Conservation (phyloP, 2,113 vertebrate genomes). For the Eubucco bourcierii region DNA sequence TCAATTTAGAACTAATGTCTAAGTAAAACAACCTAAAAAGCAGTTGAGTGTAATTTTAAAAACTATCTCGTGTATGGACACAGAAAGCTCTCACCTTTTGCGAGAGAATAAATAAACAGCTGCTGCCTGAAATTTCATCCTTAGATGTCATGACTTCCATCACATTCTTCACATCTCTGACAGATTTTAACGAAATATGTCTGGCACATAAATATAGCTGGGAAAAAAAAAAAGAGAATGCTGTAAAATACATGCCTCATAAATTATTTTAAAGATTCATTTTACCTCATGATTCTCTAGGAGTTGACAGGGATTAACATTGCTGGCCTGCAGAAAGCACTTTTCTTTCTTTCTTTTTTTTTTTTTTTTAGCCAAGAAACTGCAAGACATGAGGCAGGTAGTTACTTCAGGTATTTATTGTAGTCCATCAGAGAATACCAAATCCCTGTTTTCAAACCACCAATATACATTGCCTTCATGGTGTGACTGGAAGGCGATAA, state of each 20-base stretch:
- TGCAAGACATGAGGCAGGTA: background rate
- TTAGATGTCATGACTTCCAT: background rate
- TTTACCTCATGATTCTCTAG: constrained; percentile 4
- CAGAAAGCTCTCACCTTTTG: background rate
- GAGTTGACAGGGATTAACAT: constrained; percentile 13
- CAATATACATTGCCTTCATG: constrained; percentile 22
- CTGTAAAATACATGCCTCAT: background rate
- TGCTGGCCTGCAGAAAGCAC: background rate
- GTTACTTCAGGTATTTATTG: constrained; percentile 45
- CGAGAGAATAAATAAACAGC: background rate
- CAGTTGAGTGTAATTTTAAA: background rate
- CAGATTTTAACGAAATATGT: background rate
- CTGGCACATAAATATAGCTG: background rate
- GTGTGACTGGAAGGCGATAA: constrained; percentile 18
- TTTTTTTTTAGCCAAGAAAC: background rate
- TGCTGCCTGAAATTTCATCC: background rate
- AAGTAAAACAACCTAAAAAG: background rate
- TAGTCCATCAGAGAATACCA: constrained; percentile 64
- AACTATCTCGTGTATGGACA: background rate
- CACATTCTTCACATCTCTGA: background rate
- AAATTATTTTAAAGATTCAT: constrained; percentile 19
- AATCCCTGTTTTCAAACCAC: constrained; percentile 57
- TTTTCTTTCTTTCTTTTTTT: constrained; percentile 26
- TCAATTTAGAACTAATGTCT: background rate
- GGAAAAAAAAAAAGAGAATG: background rate